Conservation (phyloP, 2,797 vertebrate species). For the Eospalax fontanierii region DNA sequence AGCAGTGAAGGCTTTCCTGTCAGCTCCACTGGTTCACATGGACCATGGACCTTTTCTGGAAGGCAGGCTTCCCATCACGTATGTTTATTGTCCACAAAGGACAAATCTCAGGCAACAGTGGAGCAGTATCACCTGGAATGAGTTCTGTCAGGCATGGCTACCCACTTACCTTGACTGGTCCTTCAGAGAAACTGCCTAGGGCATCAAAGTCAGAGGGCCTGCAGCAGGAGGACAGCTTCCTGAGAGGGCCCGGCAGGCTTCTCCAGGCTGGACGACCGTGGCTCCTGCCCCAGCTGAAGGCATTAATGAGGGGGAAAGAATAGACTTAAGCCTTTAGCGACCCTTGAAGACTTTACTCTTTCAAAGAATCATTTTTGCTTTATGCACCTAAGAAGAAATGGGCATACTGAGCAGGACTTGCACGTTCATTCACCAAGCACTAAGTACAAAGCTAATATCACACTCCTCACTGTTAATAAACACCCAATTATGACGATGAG, state of each 20-base stretch:
- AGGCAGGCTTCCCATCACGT: neutral
- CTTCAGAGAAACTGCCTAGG: neutral
- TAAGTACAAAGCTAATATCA: neutral
- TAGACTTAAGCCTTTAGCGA: neutral
- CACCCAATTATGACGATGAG: neutral
- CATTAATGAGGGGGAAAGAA: neutral
- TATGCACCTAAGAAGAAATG: slow-evolving; percentile 19
- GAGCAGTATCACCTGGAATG: neutral
- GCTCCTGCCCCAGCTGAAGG: neutral
- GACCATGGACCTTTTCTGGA: neutral
- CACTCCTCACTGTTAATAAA: neutral
- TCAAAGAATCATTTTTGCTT: slow-evolving; percentile 20
- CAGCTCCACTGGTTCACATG: neutral
- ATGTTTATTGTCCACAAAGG: neutral
- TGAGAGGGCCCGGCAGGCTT: neutral
- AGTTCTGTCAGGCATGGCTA: neutral
- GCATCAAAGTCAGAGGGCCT: neutral
- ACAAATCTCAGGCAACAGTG: neutral
- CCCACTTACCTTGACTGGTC: neutral
- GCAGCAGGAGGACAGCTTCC: neutral
- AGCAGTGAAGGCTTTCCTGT: slow-evolving; percentile 30
- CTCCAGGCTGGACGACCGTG: neutral
- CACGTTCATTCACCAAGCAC: neutral
- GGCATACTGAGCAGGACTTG: neutral
- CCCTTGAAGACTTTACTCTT: neutral